phyloP scores from a whole-genome alignment of 2,888 invertebrate species.

The Bombylius discolor region DNA sequence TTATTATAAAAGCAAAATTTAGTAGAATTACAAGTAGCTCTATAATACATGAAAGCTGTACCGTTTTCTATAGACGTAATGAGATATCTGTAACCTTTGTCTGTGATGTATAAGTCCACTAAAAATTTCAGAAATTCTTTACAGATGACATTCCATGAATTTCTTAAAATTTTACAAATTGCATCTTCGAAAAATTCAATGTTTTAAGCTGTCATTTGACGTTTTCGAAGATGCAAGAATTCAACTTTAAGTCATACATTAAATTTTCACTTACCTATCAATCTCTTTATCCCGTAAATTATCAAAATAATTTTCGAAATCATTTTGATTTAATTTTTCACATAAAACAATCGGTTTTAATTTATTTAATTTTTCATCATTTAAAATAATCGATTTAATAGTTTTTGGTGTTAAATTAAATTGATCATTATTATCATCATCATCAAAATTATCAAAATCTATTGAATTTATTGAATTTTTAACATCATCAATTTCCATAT shows the following conservation, averaged over 20 bases:
- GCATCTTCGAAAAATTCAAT: too few species aligned
- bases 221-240: too few species aligned
- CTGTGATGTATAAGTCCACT: too few species aligned
- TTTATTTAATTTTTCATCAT: constrained; percentile 1
- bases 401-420: neutral
- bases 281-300: constrained; percentile 27
- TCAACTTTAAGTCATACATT: neutral
- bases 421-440: neutral
- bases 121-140: too few species aligned
- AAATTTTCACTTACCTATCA: constrained; percentile 20
- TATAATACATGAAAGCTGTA: too few species aligned
- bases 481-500: neutral
- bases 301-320: constrained; percentile 16
- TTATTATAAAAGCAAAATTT: too few species aligned
- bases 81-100: too few species aligned
- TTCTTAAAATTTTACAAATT: too few species aligned
- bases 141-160: too few species aligned
- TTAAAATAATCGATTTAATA: neutral
- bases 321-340: constrained; percentile 6
- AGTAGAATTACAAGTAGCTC: too few species aligned
- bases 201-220: too few species aligned
- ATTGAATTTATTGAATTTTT: neutral
- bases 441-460: neutral
- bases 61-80: too few species aligned
- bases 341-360: neutral